Conservation (phyloP, 1,140 invertebrate genomes). For the Calosoma granatense region DNA sequence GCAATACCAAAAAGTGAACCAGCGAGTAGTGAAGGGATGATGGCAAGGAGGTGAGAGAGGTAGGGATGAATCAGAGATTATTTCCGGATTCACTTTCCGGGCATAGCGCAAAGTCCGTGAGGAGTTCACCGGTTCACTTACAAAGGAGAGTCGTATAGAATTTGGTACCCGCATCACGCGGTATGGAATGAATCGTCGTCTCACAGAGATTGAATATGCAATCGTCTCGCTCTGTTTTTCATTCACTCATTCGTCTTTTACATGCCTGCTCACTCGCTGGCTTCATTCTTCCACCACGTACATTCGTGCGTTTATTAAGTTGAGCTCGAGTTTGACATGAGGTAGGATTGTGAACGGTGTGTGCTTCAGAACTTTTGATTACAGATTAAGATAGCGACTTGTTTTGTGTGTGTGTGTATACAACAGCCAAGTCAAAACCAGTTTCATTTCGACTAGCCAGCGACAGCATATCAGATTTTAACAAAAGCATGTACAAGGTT, state of each 20-base stretch:
- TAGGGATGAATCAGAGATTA: not conserved
- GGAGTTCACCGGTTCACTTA: not conserved
- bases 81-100: not conserved
- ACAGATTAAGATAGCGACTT: not conserved
- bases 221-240: not conserved
- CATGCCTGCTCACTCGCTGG: too few relatives aligned
- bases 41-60: not conserved
- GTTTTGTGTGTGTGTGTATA: too few relatives aligned
- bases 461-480: too few relatives aligned
- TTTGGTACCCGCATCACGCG: too few relatives aligned
- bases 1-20: too few relatives aligned
- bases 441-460: not conserved
- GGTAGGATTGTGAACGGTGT: not conserved
- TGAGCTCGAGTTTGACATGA: not conserved
- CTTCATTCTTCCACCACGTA: too few relatives aligned
- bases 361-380: not conserved
- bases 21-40: too few relatives aligned
- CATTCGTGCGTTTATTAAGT: not conserved
- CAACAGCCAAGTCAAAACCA: too few relatives aligned
- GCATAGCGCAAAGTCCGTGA: too few relatives aligned
- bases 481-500: not conserved
- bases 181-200: too few relatives aligned
- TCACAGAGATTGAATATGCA: not conserved
- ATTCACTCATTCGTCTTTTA: too few relatives aligned
- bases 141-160: not conserved